Conservation (phyloP, 2,113 vertebrate species). For the Ictalurus furcatus region DNA sequence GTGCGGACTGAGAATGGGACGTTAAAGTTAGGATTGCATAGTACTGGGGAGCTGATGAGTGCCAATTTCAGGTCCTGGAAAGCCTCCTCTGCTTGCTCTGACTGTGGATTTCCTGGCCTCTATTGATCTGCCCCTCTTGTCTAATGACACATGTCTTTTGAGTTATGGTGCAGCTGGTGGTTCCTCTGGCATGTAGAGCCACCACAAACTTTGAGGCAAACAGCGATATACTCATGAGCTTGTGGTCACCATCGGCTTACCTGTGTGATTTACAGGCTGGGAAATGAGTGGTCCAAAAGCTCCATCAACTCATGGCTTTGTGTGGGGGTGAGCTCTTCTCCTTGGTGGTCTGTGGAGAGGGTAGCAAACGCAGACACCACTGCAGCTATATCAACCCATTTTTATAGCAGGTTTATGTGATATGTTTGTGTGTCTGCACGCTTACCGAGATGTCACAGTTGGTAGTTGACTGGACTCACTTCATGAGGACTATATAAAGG, state of each 20-base stretch:
- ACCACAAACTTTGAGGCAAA: slow-evolving; percentile 24
- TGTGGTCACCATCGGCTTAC: slow-evolving; percentile 32
- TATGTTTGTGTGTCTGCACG: no score
- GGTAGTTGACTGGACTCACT: background rate
- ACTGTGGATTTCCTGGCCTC: slow-evolving; percentile 38
- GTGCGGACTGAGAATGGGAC: no score
- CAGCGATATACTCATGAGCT: slow-evolving; percentile 48
- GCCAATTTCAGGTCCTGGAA: no score
- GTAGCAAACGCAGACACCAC: no score
- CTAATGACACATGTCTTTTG: slow-evolving; percentile 37
- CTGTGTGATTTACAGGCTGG: slow-evolving; percentile 45
- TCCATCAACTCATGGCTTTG: no score
- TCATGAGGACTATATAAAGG: background rate
- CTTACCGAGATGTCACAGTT: background rate
- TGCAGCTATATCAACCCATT: no score
- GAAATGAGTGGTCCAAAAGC: background rate
- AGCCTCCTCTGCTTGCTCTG: no score
- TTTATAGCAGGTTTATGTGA: no score
- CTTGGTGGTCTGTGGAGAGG: no score
- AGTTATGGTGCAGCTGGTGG: slow-evolving; percentile 34
- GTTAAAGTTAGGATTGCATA: no score
- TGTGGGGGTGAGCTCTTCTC: no score
- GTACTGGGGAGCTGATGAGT: no score
- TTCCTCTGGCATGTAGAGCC: slow-evolving; percentile 29
- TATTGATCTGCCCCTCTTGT: slow-evolving; percentile 47